A percentile compares a stretch with the other conserved stretches of the same genome.
Evolutionary conservation across 1,140 invertebrate genomes (phyloP).

Genomic region (Camponotus pennsylvanicus): DNA sequence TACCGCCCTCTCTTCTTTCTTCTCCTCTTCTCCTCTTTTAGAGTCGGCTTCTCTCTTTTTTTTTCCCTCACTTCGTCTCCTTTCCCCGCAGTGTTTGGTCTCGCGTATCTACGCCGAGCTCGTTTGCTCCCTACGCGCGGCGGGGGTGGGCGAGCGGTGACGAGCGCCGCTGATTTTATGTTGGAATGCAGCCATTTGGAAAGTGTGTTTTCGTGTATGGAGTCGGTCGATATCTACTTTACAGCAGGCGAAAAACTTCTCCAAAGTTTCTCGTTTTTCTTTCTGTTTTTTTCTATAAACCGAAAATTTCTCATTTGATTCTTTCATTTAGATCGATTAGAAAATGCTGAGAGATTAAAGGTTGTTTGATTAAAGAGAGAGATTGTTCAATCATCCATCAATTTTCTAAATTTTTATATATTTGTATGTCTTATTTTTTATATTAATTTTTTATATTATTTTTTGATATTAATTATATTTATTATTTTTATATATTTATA

Average conservation of each 20-base stretch:
- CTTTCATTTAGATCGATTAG: neutral
- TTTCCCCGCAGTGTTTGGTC: slow-evolving; percentile 1
- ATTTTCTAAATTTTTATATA: neutral
- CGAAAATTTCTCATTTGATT: slow-evolving; percentile 9
- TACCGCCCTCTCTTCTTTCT: slow-evolving; percentile 45
- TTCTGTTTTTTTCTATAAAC: neutral
- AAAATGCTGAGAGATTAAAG: neutral
- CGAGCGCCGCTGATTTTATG: slow-evolving; percentile 50
- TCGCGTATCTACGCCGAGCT: slow-evolving; percentile 17
- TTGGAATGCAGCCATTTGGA: slow-evolving; percentile 53
- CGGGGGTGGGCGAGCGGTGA: slow-evolving; percentile 8
- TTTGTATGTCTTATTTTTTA: too few relatives aligned
- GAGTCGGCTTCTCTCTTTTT: slow-evolving; percentile 23
- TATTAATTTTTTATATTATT: too few relatives aligned
- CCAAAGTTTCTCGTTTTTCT: neutral
- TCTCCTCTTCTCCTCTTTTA: slow-evolving; percentile 11
- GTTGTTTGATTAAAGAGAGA: too few relatives aligned
- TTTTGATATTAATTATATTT: too few relatives aligned
- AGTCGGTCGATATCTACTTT: slow-evolving; percentile 29
- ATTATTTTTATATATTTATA: too few relatives aligned
- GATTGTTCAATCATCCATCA: neutral
- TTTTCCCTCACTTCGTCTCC: neutral
- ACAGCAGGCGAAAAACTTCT: neutral
- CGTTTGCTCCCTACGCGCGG: slow-evolving; percentile 23
- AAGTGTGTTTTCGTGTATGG: slow-evolving; percentile 53